Evolutionary conservation across 2,113 vertebrate species (phyloP).

Genomic region (Propithecus coquereli): DNA sequence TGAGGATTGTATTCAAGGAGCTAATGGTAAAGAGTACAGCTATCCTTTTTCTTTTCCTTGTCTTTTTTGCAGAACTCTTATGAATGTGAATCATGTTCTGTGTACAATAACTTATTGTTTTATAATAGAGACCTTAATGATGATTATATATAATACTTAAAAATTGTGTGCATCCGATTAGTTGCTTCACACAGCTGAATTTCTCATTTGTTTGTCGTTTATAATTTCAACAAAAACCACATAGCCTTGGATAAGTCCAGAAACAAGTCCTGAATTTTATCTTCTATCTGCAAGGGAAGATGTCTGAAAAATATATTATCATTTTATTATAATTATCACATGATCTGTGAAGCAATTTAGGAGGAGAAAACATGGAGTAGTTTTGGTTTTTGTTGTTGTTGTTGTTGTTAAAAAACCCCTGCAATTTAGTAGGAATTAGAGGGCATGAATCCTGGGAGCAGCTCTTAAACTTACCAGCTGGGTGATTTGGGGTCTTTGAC

Average conservation of each 20-base stretch:
- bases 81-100: background rate
- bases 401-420: too few species aligned
- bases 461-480: background rate
- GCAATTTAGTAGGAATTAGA: background rate
- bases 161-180: background rate
- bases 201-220: slow-evolving; percentile 9
- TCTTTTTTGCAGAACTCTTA: background rate
- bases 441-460: background rate
- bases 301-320: slow-evolving; percentile 12
- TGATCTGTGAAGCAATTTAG: background rate
- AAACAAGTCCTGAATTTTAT: slow-evolving; percentile 22
- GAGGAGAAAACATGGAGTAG: background rate
- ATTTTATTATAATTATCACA: background rate
- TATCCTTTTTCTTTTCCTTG: background rate
- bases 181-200: background rate
- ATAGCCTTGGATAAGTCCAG: background rate
- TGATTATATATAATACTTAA: background rate
- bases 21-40: background rate
- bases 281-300: slow-evolving; percentile 2
- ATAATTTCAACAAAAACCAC: background rate
- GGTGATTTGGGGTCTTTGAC: background rate
- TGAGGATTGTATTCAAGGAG: background rate
- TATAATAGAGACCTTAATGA: background rate
- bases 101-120: background rate
- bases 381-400: background rate